These are phyloP conservation scores for Phoxinus dragarum DNA, from an alignment of 2,797 vertebrate genomes.

Conservation along the genomic window DNA sequence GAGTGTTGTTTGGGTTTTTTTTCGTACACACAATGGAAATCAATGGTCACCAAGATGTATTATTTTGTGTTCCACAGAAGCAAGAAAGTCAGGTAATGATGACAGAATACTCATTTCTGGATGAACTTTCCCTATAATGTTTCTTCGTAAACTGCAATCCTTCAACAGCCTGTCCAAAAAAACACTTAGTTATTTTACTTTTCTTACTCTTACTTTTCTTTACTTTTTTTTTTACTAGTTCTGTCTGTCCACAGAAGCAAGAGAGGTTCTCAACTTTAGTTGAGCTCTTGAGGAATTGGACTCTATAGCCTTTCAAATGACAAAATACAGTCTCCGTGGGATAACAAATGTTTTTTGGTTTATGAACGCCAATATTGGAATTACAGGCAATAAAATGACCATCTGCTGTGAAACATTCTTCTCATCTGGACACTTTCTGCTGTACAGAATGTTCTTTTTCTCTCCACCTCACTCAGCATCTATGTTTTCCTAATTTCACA, in stretches of 20 bases:
- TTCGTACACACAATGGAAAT: not conserved
- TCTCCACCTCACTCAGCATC: not conserved
- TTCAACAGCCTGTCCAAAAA: not conserved
- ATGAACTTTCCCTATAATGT: not conserved
- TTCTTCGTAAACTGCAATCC: not conserved
- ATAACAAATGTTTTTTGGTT: not conserved
- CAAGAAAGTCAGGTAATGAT: not conserved
- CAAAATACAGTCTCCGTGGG: not conserved
- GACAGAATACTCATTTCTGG: not conserved
- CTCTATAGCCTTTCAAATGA: not conserved
- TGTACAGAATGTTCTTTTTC: conserved; percentile 24
- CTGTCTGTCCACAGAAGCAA: not conserved
- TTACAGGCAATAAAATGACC: not conserved
- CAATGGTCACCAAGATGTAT: not conserved
- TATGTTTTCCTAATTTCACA: not conserved
- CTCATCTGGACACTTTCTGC: not conserved
- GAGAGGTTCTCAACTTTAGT: not conserved
- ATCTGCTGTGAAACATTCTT: conserved; percentile 1
- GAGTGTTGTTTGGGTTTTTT: no score
- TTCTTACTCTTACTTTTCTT: no score
- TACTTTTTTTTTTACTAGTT: not conserved
- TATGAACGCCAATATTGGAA: not conserved
- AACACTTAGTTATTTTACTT: no score
- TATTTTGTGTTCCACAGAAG: not conserved
- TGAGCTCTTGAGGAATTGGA: not conserved